Evolutionary conservation across 2,888 invertebrate species (phyloP).

Genomic region (Eumerus sabulonum): DNA sequence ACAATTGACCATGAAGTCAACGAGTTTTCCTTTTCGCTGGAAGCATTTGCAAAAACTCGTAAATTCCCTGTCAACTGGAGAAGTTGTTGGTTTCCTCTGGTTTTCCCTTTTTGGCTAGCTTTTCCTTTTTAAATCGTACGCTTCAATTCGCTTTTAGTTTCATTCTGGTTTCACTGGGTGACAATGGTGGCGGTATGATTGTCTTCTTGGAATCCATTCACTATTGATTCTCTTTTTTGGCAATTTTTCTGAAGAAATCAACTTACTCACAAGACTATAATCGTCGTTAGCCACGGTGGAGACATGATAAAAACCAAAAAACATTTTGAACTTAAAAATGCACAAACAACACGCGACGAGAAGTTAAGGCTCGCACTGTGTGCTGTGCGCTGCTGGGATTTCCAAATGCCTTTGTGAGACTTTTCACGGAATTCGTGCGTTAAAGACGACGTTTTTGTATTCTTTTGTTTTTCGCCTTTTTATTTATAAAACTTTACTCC

Average conservation of each 20-base stretch:
- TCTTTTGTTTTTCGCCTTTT: too few relatives aligned
- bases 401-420: conserved; percentile 25
- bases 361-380: background rate
- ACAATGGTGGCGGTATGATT: background rate
- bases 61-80: conserved; percentile 46
- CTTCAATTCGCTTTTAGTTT: conserved; percentile 49
- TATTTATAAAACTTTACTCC: conserved; percentile 4
- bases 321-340: too few relatives aligned
- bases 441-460: background rate
- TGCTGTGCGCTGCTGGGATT: conserved; percentile 23
- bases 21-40: conserved; percentile 54
- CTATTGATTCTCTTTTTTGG: background rate
- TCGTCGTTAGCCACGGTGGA: too few relatives aligned
- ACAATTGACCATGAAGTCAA: conserved; percentile 61
- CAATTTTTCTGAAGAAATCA: too few relatives aligned
- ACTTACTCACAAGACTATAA: too few relatives aligned
- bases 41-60: conserved; percentile 46
- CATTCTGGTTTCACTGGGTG: conserved; percentile 26
- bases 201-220: conserved; percentile 24
- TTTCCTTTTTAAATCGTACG: conserved; percentile 18
- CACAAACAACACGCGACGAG: too few relatives aligned
- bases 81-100: conserved; percentile 11
- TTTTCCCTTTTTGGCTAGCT: conserved; percentile 5
- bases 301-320: too few relatives aligned
- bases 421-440: conserved; percentile 28